Evolutionary conservation across 2,113 vertebrate genomes (phyloP), one percentile per base, ranked within the genome.

Genomic region (Eubucco bourcierii): DNA sequence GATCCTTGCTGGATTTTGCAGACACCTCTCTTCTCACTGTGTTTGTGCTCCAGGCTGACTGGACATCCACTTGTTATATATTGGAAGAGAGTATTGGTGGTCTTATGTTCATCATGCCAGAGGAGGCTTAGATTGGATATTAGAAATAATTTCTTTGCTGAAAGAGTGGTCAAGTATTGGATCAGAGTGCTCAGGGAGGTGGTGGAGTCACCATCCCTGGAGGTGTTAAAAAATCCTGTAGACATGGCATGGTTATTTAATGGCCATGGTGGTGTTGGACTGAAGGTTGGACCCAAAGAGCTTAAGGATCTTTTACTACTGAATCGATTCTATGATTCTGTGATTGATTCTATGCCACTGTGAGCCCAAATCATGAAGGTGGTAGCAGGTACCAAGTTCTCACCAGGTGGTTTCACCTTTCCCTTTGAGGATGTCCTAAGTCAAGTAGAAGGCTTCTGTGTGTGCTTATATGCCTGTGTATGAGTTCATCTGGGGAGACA

Each of bases 401-500:
- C 12, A n/a, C 34, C 3, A 10, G 1, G 12, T 4, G 21, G 5
- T 23, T 41, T 68, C 29, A 19, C 13, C 16, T 27, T 66, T 53
- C n/a, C 31, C 61, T 52, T 44, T 64, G 37, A 15, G 27, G 12
- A 55, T 23, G 58, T 9, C 65, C 41, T 66, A 23, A 89, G 86
- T 75, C 18, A 18, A 10, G 29, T 53, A 67, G 8, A 10, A 1
- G 3, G 29, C 20, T 23, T 80, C 39, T 59, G 25, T 28, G 34
- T 58, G 59, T 63, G 53, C 67, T 82, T 56, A 2, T 12, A 8
- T 10, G 16, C 12, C 24, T 0, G 0, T 17, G 34, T 74, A 13
- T 63, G 88, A 77, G 63, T 70, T 52, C 24, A 34, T 12, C 24
- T 41, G 31, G 31, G 33, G 28, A 1, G 10, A 59, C 10, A 64